Conservation (phyloP, 2,888 invertebrate genomes). For the Cheilosia impressa region DNA sequence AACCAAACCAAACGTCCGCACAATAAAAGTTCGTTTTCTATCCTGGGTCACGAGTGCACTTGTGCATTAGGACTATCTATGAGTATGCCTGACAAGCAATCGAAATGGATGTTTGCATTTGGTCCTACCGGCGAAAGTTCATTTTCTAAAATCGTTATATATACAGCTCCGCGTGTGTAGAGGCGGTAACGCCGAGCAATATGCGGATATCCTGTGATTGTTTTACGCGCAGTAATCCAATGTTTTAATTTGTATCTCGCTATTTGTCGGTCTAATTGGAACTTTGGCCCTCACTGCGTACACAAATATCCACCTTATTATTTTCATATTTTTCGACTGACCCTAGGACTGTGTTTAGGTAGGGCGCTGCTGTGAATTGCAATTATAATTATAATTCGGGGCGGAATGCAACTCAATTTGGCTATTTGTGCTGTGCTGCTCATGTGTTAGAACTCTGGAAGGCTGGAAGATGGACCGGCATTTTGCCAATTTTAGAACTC, state of each 20-base stretch:
- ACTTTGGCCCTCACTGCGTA: neutral
- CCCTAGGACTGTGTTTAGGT: neutral
- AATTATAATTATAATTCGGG: neutral
- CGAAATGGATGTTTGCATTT: constrained; percentile 16
- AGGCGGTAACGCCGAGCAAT: too few relatives aligned
- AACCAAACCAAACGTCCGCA: constrained; percentile 61
- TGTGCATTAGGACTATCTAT: neutral
- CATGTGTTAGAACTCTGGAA: too few relatives aligned
- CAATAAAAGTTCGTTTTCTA: constrained; percentile 51
- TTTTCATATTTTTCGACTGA: constrained; percentile 40
- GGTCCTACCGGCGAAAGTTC: constrained; percentile 1
- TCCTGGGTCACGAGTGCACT: constrained; percentile 46
- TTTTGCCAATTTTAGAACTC: too few relatives aligned
- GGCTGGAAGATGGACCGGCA: too few relatives aligned
- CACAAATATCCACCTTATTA: constrained; percentile 2
- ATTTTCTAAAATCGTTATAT: neutral
- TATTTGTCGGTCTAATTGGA: constrained; percentile 16
- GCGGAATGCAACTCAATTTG: neutral
- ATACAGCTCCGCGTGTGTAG: too few relatives aligned
- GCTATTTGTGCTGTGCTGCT: neutral
- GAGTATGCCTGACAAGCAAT: neutral
- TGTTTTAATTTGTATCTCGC: constrained; percentile 30
- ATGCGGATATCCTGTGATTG: constrained; percentile 21
- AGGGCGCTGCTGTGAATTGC: neutral
- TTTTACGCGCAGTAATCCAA: constrained; percentile 20